phyloP scores from a whole-genome alignment of 1,140 invertebrate species.

The Habropoda laboriosa region DNA sequence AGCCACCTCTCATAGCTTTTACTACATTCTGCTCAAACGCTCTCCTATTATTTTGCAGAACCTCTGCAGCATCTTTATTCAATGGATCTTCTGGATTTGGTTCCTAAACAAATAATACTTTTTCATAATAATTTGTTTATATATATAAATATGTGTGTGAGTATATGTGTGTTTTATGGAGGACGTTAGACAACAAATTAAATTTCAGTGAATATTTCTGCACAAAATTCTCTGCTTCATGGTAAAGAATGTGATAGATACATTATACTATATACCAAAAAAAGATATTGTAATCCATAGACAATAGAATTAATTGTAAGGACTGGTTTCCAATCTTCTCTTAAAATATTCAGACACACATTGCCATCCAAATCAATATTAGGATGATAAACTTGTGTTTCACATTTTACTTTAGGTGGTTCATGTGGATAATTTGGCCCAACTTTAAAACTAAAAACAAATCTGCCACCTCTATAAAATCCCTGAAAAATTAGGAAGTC shows the following conservation, averaged over 20 bases:
- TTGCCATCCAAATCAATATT: conserved; percentile 98
- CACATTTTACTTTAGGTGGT: conserved; percentile 97
- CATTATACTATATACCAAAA: conserved; percentile 87
- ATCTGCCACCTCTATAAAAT: conserved; percentile 96
- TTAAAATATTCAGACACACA: conserved; percentile 96
- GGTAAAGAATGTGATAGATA: not conserved
- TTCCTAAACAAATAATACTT: conserved; percentile 85
- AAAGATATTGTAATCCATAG: conserved; percentile 98
- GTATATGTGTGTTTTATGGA: too few relatives aligned
- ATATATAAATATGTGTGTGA: not conserved
- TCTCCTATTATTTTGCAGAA: conserved; percentile 95
- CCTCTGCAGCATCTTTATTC: conserved; percentile 99
- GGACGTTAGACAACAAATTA: not conserved
- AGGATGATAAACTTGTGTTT: conserved; percentile 96
- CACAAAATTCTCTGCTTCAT: not conserved
- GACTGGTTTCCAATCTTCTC: conserved; percentile 99
- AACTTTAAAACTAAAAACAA: conserved; percentile 98
- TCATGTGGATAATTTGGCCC: conserved; percentile 98
- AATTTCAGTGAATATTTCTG: not conserved
- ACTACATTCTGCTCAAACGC: conserved; percentile 98
- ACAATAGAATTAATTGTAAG: conserved; percentile 99
- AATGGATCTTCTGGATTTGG: conserved; percentile 99
- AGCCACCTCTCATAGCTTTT: conserved; percentile 97
- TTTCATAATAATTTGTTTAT: not conserved
- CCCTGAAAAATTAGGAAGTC: conserved; percentile 84